phyloP scores from a whole-genome alignment of 2,113 vertebrate species.

The Turnix velox region DNA sequence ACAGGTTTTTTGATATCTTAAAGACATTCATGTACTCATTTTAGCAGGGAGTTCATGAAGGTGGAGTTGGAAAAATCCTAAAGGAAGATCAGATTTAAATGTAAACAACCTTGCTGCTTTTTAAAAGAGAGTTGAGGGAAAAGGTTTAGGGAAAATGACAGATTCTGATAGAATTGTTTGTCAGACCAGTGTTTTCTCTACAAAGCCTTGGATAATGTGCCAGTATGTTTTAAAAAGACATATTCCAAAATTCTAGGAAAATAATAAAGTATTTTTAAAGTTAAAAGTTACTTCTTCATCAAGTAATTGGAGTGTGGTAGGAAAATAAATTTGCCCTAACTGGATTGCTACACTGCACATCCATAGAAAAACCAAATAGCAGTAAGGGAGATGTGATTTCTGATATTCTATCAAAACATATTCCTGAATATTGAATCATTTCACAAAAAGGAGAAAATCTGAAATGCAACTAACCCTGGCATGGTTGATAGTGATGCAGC shows the following conservation, averaged over 20 bases:
- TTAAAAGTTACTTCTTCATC: neutral
- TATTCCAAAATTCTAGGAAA: neutral
- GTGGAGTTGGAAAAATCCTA: neutral
- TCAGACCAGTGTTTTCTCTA: neutral
- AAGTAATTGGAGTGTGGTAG: neutral
- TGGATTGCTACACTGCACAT: neutral
- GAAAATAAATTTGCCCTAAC: neutral
- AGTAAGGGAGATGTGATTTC: neutral
- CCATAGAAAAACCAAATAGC: neutral
- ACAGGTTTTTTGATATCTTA: neutral
- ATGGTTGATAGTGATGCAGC: neutral
- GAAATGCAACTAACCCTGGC: neutral
- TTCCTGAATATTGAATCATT: neutral
- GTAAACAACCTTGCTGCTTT: neutral
- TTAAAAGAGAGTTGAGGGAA: neutral
- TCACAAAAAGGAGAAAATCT: neutral
- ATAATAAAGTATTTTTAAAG: neutral
- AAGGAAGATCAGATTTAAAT: neutral
- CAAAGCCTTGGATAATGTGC: neutral
- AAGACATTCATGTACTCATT: neutral
- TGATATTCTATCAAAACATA: neutral
- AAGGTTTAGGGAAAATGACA: slow-evolving; percentile 17
- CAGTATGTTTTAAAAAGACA: neutral
- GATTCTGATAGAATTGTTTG: neutral
- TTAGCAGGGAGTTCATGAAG: neutral